Percentiles rank a stretch among this genome's conserved stretches.
Evolutionary conservation across 2,113 vertebrate genomes (phyloP).

Genomic region (Spea multiplicata): DNA sequence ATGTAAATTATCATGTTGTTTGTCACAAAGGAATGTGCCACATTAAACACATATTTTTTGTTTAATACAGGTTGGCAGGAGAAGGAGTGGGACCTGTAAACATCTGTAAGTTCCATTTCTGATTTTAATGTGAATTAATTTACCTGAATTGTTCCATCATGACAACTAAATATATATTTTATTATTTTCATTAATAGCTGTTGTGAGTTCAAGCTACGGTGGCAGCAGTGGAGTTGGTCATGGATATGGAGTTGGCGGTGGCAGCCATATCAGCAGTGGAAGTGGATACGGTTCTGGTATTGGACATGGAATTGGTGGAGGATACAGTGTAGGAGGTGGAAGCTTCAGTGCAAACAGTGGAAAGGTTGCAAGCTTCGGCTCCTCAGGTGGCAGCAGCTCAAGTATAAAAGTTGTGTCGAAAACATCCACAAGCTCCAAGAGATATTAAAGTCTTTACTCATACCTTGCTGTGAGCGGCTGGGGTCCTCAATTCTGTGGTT

Average conservation of each 20-base stretch:
- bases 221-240: slow-evolving; percentile 42
- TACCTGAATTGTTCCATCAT: neutral
- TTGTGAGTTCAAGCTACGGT: slow-evolving; percentile 53
- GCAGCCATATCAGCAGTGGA: too few relatives aligned
- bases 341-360: slow-evolving; percentile 43
- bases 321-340: slow-evolving; percentile 22
- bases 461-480: neutral
- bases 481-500: neutral
- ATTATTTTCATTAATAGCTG: slow-evolving; percentile 41
- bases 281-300: slow-evolving; percentile 36
- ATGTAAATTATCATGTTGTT: too few relatives aligned
- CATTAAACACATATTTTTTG: neutral
- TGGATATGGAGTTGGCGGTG: slow-evolving; percentile 49
- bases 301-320: slow-evolving; percentile 24
- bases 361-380: too few relatives aligned
- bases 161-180: neutral
- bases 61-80: slow-evolving; percentile 55
- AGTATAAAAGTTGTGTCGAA: slow-evolving; percentile 54
- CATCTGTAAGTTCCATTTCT: slow-evolving; percentile 56
- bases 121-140: neutral
- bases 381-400: slow-evolving; percentile 50
- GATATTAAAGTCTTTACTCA: slow-evolving; percentile 44
- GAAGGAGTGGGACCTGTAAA: slow-evolving; percentile 55
- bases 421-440: slow-evolving; percentile 52
- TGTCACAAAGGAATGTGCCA: neutral